phyloP scores from a whole-genome alignment of 1,140 invertebrate species.

The Acromyrmex echinatior region DNA sequence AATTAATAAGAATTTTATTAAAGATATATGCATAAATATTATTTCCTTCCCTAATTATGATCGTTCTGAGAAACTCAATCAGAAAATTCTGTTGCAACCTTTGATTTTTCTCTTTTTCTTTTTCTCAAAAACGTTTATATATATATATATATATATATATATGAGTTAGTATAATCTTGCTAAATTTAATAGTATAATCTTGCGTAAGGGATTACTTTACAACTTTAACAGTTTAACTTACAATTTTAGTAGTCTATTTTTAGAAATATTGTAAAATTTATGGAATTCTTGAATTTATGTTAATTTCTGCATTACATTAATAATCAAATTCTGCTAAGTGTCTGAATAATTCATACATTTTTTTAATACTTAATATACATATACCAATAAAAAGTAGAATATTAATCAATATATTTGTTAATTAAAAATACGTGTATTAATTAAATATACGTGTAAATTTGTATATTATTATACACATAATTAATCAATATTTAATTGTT shows the following conservation, averaged over 20 bases:
- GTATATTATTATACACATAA: no score
- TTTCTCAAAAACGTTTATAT: no score
- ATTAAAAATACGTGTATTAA: background rate
- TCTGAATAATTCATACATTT: background rate
- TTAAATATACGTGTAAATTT: background rate
- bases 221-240: background rate
- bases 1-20: constrained; percentile 48
- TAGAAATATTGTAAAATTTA: background rate
- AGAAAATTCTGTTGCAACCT: background rate
- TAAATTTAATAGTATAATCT: background rate
- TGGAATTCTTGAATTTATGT: background rate
- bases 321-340: background rate
- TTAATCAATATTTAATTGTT: no score
- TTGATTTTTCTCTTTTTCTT: background rate
- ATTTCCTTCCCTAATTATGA: background rate
- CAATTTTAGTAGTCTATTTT: background rate
- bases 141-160: no score
- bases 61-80: background rate
- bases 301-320: background rate
- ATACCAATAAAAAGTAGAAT: no score
- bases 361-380: background rate
- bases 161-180: background rate
- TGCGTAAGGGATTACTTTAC: background rate
- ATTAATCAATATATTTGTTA: background rate
- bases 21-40: background rate